Evolutionary conservation across 2,888 invertebrate genomes (phyloP), one percentile per base, ranked within the genome.

Genomic region (Cheilosia grossa): DNA sequence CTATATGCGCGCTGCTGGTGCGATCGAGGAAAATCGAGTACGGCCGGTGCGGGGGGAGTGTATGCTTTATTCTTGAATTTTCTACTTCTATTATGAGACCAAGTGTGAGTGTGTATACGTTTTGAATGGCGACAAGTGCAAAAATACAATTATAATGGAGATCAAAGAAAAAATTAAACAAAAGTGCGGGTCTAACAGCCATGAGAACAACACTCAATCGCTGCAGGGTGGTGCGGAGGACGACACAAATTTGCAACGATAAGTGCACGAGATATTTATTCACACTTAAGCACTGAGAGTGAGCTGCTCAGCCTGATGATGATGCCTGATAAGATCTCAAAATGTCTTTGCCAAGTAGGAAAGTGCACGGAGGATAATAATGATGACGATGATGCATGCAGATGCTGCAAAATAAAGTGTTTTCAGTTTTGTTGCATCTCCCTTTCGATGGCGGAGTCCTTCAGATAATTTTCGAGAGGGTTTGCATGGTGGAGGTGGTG

Each of bases 181-280:
- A 24, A 63, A 59, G 44, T 64, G 64, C 44, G 49, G 61, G 30
- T 42, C 75, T 53, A 69, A 78, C 78, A 72, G 77, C 66, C 66
- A 82, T 54, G 73, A 78, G 72, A 69, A 82, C 59, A 70, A 27
- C 81, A 74, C 63, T 69, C 67, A 81, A 74, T 69, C 63, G 74
- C 44, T 24, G 37, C 13, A 37, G 4, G 37, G 13, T 37, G 37
- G 37, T 37, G 42, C 19, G 47, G 24, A 51, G 74, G 42, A 64
- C 49, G 21, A 51, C 21, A 72, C 54, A 42, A 75, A 80, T 72
- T 80, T 80, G 85, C 85, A 81, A 58, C 80, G 85, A 85, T 85
- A 77, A 85, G 81, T 85, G 85, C 81, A 63, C 21, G 56, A 72
- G 72, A 72, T 80, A 58, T 75, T 75, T 75, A 80, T 70, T 79